A percentile compares a stretch with the other conserved stretches of the same genome.
Conservation (phyloP, 2,797 vertebrate species). For the Sebastiscus albofasciatus region DNA sequence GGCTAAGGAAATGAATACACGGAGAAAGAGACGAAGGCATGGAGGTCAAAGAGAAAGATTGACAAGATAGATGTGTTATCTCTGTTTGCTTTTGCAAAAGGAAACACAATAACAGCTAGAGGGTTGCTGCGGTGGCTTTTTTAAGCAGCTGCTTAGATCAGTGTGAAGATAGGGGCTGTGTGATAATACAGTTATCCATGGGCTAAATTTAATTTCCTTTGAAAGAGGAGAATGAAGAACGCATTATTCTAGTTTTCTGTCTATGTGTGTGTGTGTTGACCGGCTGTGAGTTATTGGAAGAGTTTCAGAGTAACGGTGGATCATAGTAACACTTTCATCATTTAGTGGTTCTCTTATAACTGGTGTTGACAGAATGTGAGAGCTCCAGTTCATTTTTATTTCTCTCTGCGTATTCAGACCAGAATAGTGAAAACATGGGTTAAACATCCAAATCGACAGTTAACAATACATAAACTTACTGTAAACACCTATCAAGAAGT, state of each 20-base stretch:
- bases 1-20: constrained; percentile 62
- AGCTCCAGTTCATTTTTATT: constrained; percentile 10
- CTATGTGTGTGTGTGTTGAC: not conserved
- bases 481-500: not conserved
- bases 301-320: not conserved
- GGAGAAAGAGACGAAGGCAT: constrained; percentile 26
- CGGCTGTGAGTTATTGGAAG: constrained; percentile 11
- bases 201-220: constrained; percentile 73
- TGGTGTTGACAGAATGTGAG: not conserved
- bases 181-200: constrained; percentile 54
- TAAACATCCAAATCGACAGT: not conserved
- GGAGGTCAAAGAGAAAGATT: constrained; percentile 14
- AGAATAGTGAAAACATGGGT: not conserved
- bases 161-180: constrained; percentile 37
- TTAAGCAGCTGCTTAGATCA: constrained; percentile 38
- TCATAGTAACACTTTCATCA: not conserved
- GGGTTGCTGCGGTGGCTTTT: constrained; percentile 29
- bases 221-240: constrained; percentile 40
- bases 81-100: constrained; percentile 40
- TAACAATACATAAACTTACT: not conserved
- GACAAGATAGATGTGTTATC: constrained; percentile 42
- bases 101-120: constrained; percentile 55
- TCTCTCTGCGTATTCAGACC: not conserved
- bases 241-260: constrained; percentile 17
- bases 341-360: constrained; percentile 20